A percentile compares a stretch with the other conserved stretches of the same genome.
Evolutionary conservation across 2,888 invertebrate genomes (phyloP).

Genomic region (Syrista parreyssii): DNA sequence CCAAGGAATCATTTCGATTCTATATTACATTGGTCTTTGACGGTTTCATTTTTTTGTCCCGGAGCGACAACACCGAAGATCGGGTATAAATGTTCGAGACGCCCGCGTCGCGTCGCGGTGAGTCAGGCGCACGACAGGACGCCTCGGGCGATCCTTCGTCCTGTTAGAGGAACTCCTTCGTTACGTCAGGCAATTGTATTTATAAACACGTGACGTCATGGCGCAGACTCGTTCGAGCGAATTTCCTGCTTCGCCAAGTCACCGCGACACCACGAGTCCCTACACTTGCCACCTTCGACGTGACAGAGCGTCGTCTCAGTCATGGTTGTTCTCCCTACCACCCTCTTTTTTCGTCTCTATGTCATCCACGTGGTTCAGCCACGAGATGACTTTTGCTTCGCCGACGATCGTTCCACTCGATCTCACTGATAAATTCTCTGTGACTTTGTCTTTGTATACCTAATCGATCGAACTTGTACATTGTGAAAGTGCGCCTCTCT

Average conservation of each 20-base stretch:
- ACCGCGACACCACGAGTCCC: not conserved
- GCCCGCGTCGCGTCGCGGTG: not conserved
- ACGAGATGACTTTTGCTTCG: not conserved
- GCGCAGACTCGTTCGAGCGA: conserved; percentile 3
- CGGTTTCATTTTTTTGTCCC: not conserved
- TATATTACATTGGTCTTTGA: not conserved
- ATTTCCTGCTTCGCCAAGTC: not conserved
- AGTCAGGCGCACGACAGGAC: conserved; percentile 36
- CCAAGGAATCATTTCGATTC: no score
- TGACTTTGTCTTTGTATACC: not conserved
- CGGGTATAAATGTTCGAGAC: not conserved
- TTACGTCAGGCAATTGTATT: conserved; percentile 42
- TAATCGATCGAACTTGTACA: not conserved
- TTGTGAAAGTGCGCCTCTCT: not conserved
- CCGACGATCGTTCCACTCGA: not conserved
- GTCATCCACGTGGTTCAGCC: not conserved
- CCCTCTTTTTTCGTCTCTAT: no score
- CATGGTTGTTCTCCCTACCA: no score
- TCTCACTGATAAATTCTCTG: not conserved
- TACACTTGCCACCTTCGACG: not conserved
- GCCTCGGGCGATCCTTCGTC: conserved; percentile 43
- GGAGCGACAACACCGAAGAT: not conserved
- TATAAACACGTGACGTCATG: conserved; percentile 38
- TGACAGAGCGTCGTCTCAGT: not conserved
- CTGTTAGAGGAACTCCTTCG: conserved; percentile 38